These are phyloP conservation scores for Ramphastos sulfuratus DNA, from an alignment of 2,113 vertebrate species.

Conservation along the genomic window DNA sequence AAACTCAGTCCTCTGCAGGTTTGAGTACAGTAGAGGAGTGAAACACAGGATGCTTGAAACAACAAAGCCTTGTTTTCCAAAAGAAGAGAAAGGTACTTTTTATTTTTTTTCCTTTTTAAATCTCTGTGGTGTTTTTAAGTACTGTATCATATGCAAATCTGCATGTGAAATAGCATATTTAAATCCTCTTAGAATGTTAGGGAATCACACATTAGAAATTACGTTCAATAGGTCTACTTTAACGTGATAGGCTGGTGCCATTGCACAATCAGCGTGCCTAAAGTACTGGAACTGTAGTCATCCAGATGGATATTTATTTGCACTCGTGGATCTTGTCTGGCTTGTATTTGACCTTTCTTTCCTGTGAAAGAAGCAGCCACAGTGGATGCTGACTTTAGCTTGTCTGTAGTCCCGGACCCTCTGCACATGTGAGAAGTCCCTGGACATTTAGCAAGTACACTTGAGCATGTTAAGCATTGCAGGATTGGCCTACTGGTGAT, in stretches of 20 bases:
- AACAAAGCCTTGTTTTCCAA: background rate
- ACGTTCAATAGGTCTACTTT: fast-evolving
- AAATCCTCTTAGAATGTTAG: background rate
- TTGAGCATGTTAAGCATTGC: background rate
- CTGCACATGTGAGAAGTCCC: background rate
- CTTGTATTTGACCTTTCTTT: background rate
- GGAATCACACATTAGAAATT: background rate
- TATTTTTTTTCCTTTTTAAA: too few relatives aligned
- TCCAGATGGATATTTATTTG: background rate
- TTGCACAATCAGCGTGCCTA: background rate
- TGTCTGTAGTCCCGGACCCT: background rate
- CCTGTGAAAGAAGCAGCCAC: background rate
- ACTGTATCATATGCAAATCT: background rate
- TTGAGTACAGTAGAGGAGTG: background rate
- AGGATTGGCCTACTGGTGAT: background rate
- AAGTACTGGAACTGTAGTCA: background rate
- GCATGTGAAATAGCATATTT: background rate
- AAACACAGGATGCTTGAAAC: background rate
- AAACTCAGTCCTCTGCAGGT: background rate
- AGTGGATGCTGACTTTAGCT: background rate
- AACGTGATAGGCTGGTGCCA: background rate
- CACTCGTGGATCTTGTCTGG: background rate
- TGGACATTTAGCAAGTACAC: background rate
- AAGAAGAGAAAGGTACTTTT: background rate
- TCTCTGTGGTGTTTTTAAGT: background rate